Base-by-base conservation (phyloP, 2,797 vertebrate species). In the Meda fulgida region DNA sequence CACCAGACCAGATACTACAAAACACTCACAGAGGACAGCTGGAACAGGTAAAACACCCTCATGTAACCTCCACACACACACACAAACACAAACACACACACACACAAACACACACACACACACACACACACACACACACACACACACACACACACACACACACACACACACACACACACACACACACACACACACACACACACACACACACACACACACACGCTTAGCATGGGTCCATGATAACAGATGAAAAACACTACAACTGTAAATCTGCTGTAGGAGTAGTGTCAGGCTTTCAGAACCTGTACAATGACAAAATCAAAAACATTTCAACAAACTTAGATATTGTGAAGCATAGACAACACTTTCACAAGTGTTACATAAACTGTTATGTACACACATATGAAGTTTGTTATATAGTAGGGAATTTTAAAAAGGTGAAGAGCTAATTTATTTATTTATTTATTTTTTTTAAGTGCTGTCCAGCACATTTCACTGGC, bases 211-310 rank as follows among this genome's bases (percentile, higher is more conserved):
- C 77, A 83, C 63, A 72, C 70, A 78, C 23, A 9, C 19, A 78
- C 55, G 40, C 55, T 78, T 87, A 82, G 76, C 84, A 63, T 26
- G 58, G 14, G 63, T 31, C 63, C 14, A 7, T 71, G 66, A 4
- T 86, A 43, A 86, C 79, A 80, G 85, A 83, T 86, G 73, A 83
- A 86, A 84, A 87, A 87, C 77, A 65, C 10, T 77, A 73, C 2
- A 76, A 48, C 76, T 79, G 69, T n/a, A 66, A 69, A 75, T 77
- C 70, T 73, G 85, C 78, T 72, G 73, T 53, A 76, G 60, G 82
- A 81, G 60, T 46, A 85, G 79, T 58, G 63, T 81, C 82, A 75
- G 70, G 55, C n/a, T 84, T 73, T 76, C 70, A 80, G 67, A 53
- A 48, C 43, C 48, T 71, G 73, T 76, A 34, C 60, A 81, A 85